phyloP scores from a whole-genome alignment of 2,113 vertebrate species.

The Nanger granti region DNA sequence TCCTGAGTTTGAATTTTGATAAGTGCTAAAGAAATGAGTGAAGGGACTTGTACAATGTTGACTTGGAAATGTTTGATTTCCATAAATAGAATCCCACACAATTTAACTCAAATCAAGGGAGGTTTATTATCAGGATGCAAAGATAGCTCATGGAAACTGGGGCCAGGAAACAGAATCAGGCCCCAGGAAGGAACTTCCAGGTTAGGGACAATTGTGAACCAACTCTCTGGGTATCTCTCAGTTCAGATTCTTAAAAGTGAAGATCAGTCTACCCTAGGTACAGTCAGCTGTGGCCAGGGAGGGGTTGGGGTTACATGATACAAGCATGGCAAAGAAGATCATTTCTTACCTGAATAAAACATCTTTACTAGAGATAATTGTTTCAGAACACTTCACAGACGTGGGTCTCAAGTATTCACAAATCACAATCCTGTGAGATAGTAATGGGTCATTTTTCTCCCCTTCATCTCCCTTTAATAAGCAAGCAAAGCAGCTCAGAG shows the following conservation, averaged over 20 bases:
- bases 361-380: not conserved
- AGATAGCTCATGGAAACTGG: not conserved
- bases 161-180: not conserved
- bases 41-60: not conserved
- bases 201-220: not conserved
- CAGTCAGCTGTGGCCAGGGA: not conserved
- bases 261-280: not conserved
- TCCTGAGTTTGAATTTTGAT: not conserved
- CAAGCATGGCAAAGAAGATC: not conserved
- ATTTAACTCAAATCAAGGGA: not conserved
- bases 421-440: not conserved
- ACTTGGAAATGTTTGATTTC: not conserved
- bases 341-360: not conserved
- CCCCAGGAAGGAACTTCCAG: not conserved
- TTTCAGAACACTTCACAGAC: not conserved
- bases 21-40: not conserved
- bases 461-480: not conserved
- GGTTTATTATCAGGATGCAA: not conserved
- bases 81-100: not conserved
- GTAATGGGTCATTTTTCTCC: not conserved
- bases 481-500: not conserved
- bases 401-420: not conserved
- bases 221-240: not conserved
- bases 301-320: not conserved
- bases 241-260: slow-evolving; percentile 11